These are phyloP conservation scores for Oncopeltus fasciatus DNA, from an alignment of 1,140 invertebrate species.

Conservation along the genomic window DNA sequence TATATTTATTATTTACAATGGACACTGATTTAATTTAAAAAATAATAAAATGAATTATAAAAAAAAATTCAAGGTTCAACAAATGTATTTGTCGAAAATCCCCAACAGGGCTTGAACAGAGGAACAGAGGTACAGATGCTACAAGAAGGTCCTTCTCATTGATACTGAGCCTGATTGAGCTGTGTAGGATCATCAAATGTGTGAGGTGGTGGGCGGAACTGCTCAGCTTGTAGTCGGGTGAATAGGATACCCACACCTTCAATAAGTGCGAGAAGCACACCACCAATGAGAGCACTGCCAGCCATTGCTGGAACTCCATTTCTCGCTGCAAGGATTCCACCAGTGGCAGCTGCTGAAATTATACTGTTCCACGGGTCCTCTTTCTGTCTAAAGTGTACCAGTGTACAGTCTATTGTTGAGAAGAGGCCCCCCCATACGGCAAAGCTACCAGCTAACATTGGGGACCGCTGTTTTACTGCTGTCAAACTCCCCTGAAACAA, in stretches of 20 bases:
- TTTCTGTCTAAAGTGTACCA: constrained; percentile 87
- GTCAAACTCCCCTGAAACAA: constrained; percentile 58
- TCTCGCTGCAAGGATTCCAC: constrained; percentile 85
- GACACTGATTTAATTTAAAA: too few species aligned
- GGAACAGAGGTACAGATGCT: too few species aligned
- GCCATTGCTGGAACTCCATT: constrained; percentile 89
- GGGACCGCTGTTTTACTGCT: constrained; percentile 75
- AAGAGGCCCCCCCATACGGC: constrained; percentile 92
- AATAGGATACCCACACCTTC: constrained; percentile 92
- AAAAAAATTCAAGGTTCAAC: too few species aligned
- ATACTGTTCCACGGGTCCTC: constrained; percentile 99
- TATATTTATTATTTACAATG: too few species aligned
- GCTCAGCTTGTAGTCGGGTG: constrained; percentile 74
- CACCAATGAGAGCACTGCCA: constrained; percentile 88
- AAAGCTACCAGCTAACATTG: constrained; percentile 86
- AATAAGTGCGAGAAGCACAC: constrained; percentile 84
- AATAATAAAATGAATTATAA: too few species aligned
- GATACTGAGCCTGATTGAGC: constrained; percentile 32
- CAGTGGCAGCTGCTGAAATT: constrained; percentile 87
- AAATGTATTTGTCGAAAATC: too few species aligned
- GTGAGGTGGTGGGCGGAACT: constrained; percentile 65
- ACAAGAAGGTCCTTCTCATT: too few species aligned
- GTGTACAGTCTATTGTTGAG: constrained; percentile 89
- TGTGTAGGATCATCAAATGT: constrained; percentile 51
- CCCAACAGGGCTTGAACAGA: too few species aligned